These are phyloP conservation scores for Machimus rusticus DNA, from an alignment of 2,888 invertebrate species.

Conservation along the genomic window DNA sequence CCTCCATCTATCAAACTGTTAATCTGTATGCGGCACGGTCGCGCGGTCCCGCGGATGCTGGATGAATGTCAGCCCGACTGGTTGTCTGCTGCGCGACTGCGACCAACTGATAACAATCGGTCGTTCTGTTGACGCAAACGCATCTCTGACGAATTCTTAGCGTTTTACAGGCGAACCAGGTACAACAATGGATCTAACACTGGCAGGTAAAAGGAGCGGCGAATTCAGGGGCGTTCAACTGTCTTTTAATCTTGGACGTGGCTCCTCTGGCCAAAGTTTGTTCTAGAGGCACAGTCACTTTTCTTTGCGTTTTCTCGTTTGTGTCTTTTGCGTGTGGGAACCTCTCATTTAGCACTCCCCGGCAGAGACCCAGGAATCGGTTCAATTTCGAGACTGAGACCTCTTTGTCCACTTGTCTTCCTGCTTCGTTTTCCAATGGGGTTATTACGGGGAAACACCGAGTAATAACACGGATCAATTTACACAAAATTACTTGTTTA, in stretches of 20 bases:
- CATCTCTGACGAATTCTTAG: constrained; percentile 41
- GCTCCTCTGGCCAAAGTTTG: constrained; percentile 1
- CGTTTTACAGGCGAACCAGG: constrained; percentile 32
- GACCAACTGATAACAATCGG: constrained; percentile 41
- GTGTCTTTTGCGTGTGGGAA: constrained; percentile 38
- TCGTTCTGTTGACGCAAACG: constrained; percentile 41
- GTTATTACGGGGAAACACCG: constrained; percentile 14
- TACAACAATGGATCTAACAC: constrained; percentile 33
- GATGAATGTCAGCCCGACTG: constrained; percentile 21
- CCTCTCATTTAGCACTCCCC: constrained; percentile 28
- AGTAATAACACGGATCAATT: constrained; percentile 31
- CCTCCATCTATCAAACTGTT: constrained; percentile 33
- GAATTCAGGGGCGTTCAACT: constrained; percentile 35
- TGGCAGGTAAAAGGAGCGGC: neutral
- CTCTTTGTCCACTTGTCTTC: constrained; percentile 34
- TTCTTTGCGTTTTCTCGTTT: neutral
- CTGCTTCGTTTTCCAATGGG: constrained; percentile 30
- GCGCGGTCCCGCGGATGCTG: constrained; percentile 15
- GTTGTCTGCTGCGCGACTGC: constrained; percentile 23
- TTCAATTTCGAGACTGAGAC: constrained; percentile 31
- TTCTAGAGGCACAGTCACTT: constrained; percentile 31
- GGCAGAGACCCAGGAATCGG: neutral
- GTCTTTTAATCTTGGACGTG: constrained; percentile 21
- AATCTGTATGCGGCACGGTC: constrained; percentile 31
- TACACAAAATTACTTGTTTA: constrained; percentile 34